Evolutionary conservation across 2,113 vertebrate species (phyloP).

Genomic region (Plecotus auritus): DNA sequence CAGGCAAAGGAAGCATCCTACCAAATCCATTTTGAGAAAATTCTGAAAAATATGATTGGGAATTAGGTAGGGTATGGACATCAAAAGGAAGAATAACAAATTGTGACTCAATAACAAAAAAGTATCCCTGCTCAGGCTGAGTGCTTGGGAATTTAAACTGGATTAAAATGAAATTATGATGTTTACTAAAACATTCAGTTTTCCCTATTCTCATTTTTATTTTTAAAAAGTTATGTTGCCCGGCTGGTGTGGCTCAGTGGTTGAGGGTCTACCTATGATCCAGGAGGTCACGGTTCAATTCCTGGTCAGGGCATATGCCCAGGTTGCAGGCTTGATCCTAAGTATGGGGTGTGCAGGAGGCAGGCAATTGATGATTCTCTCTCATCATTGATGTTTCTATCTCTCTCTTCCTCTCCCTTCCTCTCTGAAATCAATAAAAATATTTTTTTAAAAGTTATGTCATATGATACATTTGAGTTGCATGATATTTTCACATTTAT

Average conservation of each 20-base stretch:
- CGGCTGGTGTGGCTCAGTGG: not conserved
- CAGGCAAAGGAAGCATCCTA: not conserved
- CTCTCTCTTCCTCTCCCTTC: not conserved
- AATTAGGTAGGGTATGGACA: not conserved
- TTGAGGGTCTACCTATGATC: not conserved
- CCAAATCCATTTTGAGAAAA: not conserved
- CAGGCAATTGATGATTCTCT: not conserved
- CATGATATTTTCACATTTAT: not conserved
- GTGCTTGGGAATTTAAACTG: not conserved
- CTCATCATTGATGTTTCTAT: not conserved
- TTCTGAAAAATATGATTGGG: not conserved
- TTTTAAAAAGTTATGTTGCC: not conserved
- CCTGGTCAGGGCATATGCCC: too few relatives aligned
- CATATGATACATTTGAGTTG: not conserved
- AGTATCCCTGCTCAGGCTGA: not conserved
- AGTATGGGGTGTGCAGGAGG: not conserved
- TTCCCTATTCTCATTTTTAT: not conserved
- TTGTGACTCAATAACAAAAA: not conserved
- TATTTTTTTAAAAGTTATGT: not conserved
- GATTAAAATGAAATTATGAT: not conserved
- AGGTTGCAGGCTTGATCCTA: too few relatives aligned
- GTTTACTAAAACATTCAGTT: not conserved
- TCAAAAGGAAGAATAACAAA: not conserved
- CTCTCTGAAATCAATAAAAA: not conserved
- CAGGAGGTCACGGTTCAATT: too few relatives aligned